phyloP scores from a whole-genome alignment of 1,140 invertebrate genomes.

The Penaeus vannamei region DNA sequence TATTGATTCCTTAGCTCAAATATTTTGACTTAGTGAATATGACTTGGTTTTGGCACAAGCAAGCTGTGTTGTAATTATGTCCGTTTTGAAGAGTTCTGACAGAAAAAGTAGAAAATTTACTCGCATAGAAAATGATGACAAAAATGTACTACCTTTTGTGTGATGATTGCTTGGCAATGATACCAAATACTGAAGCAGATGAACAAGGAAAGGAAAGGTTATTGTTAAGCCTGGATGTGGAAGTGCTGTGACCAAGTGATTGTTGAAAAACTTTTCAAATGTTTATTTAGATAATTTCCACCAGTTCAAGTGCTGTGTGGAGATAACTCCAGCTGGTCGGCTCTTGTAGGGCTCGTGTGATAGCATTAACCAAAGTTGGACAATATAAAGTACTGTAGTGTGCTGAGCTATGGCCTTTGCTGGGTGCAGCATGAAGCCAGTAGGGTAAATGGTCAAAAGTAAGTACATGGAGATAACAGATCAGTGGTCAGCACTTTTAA shows the following conservation, averaged over 20 bases:
- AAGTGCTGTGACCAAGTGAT: slow-evolving; percentile 29
- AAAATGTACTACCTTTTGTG: no score
- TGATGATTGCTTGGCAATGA: no score
- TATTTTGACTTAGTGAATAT: slow-evolving; percentile 41
- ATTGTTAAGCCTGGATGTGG: background rate
- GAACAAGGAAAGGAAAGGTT: no score
- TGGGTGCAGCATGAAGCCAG: slow-evolving; percentile 18
- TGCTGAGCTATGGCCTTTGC: slow-evolving; percentile 9
- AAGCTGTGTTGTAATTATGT: slow-evolving; percentile 21
- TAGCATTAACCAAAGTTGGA: slow-evolving; percentile 60
- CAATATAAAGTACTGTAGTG: slow-evolving; percentile 21
- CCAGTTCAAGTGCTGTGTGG: slow-evolving; percentile 30
- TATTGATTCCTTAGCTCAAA: slow-evolving; percentile 57
- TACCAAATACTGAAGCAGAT: background rate
- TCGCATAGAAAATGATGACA: no score
- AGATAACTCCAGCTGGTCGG: slow-evolving; percentile 35
- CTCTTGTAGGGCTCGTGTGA: slow-evolving; percentile 54
- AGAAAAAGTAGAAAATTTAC: background rate
- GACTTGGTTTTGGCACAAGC: slow-evolving; percentile 39
- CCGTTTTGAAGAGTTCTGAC: background rate
- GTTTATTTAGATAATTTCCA: slow-evolving; percentile 30
- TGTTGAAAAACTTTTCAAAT: slow-evolving; percentile 31
- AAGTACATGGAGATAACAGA: slow-evolving; percentile 37
- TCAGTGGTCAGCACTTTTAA: slow-evolving; percentile 42
- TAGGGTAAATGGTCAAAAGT: slow-evolving; percentile 21